Conservation (phyloP, 2,113 vertebrate genomes). For the Charadrius vociferus region DNA sequence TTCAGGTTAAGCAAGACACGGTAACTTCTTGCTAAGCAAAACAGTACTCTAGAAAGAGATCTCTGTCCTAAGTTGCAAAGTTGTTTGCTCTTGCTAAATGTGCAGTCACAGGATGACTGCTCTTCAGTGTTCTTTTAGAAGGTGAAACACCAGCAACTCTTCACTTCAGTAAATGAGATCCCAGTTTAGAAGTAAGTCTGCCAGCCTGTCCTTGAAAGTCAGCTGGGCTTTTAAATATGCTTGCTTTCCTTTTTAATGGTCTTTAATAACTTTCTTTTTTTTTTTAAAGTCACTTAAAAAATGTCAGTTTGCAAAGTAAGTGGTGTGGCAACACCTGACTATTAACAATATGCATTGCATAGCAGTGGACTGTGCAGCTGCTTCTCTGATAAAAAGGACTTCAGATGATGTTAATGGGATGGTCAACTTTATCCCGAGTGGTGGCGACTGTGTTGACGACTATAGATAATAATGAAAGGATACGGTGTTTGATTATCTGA, state of each 20-base stretch:
- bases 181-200: background rate
- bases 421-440: background rate
- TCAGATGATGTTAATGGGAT: background rate
- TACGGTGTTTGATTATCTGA: background rate
- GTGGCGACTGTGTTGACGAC: background rate
- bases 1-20: background rate
- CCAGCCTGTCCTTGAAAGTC: background rate
- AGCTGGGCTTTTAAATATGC: background rate
- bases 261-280: background rate
- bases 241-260: background rate
- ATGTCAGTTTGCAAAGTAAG: background rate
- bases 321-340: background rate
- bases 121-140: background rate
- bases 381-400: background rate
- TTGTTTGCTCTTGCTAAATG: background rate
- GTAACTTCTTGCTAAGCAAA: background rate
- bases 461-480: background rate
- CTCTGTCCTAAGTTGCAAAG: background rate
- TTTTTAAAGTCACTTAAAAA: background rate
- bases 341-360: background rate
- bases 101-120: background rate
- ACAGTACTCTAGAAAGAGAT: background rate
- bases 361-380: background rate
- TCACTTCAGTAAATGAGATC: background rate
- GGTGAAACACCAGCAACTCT: background rate